Conservation (phyloP, 2,888 invertebrate species). For the Germaria angustata region DNA sequence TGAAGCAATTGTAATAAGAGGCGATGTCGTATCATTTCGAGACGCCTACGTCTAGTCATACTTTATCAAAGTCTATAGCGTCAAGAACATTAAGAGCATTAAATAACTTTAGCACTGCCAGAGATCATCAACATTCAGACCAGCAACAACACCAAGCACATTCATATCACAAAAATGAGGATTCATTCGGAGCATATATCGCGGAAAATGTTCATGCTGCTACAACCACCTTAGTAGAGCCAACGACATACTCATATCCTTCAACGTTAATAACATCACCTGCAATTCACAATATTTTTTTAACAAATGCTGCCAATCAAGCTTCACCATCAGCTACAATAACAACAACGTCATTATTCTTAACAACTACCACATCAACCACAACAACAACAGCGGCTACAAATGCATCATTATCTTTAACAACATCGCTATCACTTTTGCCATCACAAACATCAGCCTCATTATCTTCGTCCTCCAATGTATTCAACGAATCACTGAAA, state of each 20-base stretch:
- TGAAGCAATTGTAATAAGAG: slow-evolving; percentile 3
- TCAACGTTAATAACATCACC: slow-evolving; percentile 39
- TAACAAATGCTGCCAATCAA: slow-evolving; percentile 61
- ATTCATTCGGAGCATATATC: slow-evolving; percentile 41
- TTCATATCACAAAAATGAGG: slow-evolving; percentile 37
- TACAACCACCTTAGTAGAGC: slow-evolving; percentile 52
- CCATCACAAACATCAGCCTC: slow-evolving; percentile 68
- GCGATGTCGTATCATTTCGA: slow-evolving; percentile 56
- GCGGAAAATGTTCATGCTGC: slow-evolving; percentile 59
- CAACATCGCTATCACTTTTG: slow-evolving; percentile 20
- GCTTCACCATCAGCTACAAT: slow-evolving; percentile 19
- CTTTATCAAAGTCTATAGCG: slow-evolving; percentile 46
- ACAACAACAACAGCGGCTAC: slow-evolving; percentile 41
- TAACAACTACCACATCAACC: slow-evolving; percentile 19
- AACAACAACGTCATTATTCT: slow-evolving; percentile 13
- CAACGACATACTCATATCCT: slow-evolving; percentile 19
- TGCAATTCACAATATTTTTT: slow-evolving; percentile 60
- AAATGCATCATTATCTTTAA: slow-evolving; percentile 45
- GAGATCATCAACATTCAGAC: slow-evolving; percentile 17
- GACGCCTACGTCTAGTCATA: slow-evolving; percentile 35
- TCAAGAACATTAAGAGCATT: slow-evolving; percentile 53
- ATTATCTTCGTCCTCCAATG: slow-evolving; percentile 42
- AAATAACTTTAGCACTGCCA: slow-evolving; percentile 61
- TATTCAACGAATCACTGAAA: slow-evolving; percentile 60
- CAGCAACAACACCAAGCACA: slow-evolving; percentile 20